Percentiles rank a stretch among this genome's conserved stretches.
These are phyloP conservation scores for Phyllopteryx taeniolatus DNA, from an alignment of 2,113 vertebrate genomes.

Conservation along the genomic window DNA sequence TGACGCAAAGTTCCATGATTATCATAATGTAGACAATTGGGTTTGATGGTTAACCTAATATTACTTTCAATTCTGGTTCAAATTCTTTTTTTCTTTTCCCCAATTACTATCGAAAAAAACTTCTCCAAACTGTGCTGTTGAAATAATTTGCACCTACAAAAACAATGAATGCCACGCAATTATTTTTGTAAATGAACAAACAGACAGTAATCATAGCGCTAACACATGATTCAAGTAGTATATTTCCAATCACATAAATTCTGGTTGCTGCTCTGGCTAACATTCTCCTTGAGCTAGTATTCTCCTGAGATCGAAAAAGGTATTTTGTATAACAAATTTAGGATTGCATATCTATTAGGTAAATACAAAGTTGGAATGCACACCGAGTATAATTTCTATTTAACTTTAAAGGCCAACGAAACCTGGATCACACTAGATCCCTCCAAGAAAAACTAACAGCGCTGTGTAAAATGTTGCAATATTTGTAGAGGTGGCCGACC, in stretches of 20 bases:
- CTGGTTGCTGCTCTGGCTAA: background rate
- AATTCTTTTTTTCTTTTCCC: conserved; percentile 12
- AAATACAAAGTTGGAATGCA: background rate
- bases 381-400: conserved; percentile 7
- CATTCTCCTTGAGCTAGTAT: background rate
- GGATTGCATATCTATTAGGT: background rate
- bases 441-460: background rate
- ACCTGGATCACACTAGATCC: background rate
- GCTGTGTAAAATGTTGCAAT: background rate
- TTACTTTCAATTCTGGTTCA: conserved; percentile 16
- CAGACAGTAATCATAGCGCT: background rate
- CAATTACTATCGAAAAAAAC: conserved; percentile 35
- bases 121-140: conserved; percentile 74
- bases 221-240: background rate
- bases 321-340: background rate
- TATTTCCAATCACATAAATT: background rate
- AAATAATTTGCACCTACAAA: conserved; percentile 34
- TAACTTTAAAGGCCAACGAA: background rate
- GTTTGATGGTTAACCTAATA: conserved; percentile 17
- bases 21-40: conserved; percentile 17
- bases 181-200: background rate
- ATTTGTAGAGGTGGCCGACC: background rate
- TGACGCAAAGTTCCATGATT: conserved; percentile 44
- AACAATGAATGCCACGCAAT: background rate
- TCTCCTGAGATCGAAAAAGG: background rate